Evolutionary conservation across 2,888 invertebrate genomes (phyloP), one percentile per base, ranked within the genome.

Genomic region (Sinodicranocentrus sp.): DNA sequence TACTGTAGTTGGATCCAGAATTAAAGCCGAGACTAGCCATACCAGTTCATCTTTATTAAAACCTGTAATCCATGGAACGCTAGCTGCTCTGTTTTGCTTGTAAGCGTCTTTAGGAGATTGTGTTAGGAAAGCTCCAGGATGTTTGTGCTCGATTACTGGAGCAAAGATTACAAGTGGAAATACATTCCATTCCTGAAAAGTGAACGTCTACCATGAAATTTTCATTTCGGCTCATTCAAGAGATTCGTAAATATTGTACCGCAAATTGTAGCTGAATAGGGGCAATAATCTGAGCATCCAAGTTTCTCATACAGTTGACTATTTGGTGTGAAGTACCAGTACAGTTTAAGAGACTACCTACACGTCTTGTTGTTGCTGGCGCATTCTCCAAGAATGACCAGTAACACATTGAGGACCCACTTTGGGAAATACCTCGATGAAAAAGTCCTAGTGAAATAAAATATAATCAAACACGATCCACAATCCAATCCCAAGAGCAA

Each of bases 101-200:
- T 85, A 87, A 8, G 70, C 76, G 23, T 85, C 65, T 33, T 68
- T 83, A 13, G 87, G 87, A 8, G 72, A 21, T n/a, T 87, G 82
- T 17, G 65, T 28, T 13, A 87, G 23, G 39, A 87, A 87, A 0
- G 85, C 85, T 5, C 83, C 84, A 13, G 65, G 57, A 28, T 85
- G 84, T 2, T 33, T 23, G 5, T 82, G 85, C 57, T 88, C 88
- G 17, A 87, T 44, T 1, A 87, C 87, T 19, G 88, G 87, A 2
- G 79, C 84, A 65, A 86, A 88, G 1, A 87, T 23, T 5, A 87
- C 84, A 0, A 87, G 79, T 3, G 88, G 88, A 77, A 82, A 87
- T 1, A 84, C 71, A 10, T 44, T 65, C 87, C 86, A 87, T 59
- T 86, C 72, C 87, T 87, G 33, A 21, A 54, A 19, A 54, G n/a